These are phyloP conservation scores for Elgaria multicarinata DNA, from an alignment of 2,113 vertebrate genomes.

Conservation along the genomic window DNA sequence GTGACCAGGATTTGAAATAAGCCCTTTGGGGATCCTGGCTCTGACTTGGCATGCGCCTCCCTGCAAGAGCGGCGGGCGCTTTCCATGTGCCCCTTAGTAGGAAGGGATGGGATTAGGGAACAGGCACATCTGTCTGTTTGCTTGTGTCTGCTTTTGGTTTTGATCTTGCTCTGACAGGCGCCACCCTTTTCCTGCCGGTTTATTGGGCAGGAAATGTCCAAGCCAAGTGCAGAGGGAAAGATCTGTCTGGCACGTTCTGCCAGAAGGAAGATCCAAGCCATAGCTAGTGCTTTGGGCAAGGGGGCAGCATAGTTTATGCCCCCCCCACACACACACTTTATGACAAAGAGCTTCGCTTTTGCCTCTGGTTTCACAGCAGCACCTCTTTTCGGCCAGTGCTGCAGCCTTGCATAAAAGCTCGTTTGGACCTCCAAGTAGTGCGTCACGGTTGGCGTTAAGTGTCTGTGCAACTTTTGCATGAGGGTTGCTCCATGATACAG, in stretches of 20 bases:
- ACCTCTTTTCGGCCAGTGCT: not conserved
- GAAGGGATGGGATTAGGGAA: not conserved
- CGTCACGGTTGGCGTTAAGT: not conserved
- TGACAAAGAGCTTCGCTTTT: not conserved
- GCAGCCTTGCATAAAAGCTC: not conserved
- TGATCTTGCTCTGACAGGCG: not conserved
- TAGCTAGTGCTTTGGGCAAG: not conserved
- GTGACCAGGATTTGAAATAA: not conserved
- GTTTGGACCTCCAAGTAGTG: not conserved
- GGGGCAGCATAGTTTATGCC: not conserved
- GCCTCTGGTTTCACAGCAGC: not conserved
- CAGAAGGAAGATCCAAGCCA: not conserved
- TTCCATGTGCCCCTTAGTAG: not conserved
- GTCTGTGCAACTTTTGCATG: not conserved
- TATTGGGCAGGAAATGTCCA: slow-evolving; percentile 12
- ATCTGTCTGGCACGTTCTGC: slow-evolving; percentile 5
- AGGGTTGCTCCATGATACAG: not conserved
- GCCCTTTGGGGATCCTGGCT: not conserved
- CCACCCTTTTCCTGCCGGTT: slow-evolving; percentile 6
- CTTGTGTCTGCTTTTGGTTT: slow-evolving; percentile 13
- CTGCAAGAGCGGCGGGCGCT: not conserved
- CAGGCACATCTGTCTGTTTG: not conserved
- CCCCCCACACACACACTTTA: not conserved
- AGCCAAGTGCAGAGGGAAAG: slow-evolving; percentile 1
- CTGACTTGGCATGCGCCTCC: not conserved